Evolutionary conservation across 2,888 invertebrate species (phyloP), one percentile per base, ranked within the genome.

Genomic region (Steromphala cineraria): DNA sequence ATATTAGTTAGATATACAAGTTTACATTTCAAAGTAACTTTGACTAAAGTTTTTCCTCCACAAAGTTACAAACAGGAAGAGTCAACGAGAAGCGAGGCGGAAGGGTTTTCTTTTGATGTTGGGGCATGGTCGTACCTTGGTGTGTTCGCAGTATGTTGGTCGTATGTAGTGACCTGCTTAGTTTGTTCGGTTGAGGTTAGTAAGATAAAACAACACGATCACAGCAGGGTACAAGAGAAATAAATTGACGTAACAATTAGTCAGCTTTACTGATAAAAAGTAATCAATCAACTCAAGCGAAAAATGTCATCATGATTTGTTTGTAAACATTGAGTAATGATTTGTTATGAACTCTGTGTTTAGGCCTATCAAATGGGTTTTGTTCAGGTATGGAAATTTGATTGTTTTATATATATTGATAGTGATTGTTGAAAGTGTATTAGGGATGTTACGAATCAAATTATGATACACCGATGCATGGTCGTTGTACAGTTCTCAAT

Each of bases 91-190:
- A 24, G 62, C 62, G 62, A 71, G 24, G 71, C 71, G 71, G 71
- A 71, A 71, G 71, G 36, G 40, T 71, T 71, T 71, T 71, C 71
- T 36, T 62, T 71, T n/a, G 71, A 71, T 71, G 71, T 31, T 71
- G 71, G 67, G 17, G 17, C 40, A 71, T 36, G 19, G 71, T 17
- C 36, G 62, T 62, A 24, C 62, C 62, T 46, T 5, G 10, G 46
- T 71, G 71, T 71, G 36, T 71, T 71, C 40, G 5, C 71, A 17
- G 71, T 71, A 71, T 36, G 71, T 71, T 36, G 71, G 31, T 71
- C n/a, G 40, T n/a, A 17, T 71, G 71, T 28, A 15, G n/a, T 71
- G 71, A 71, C 71, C 71, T 28, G 15, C 28, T 21, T 28, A 21
- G 24, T 24, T 62, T 24, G 13, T 8, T 28, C 28, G 10, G 62